A percentile compares a stretch with the other conserved stretches of the same genome.
These are phyloP conservation scores for Drosophila sproati DNA, from an alignment of 1,140 invertebrate species.

Conservation along the genomic window DNA sequence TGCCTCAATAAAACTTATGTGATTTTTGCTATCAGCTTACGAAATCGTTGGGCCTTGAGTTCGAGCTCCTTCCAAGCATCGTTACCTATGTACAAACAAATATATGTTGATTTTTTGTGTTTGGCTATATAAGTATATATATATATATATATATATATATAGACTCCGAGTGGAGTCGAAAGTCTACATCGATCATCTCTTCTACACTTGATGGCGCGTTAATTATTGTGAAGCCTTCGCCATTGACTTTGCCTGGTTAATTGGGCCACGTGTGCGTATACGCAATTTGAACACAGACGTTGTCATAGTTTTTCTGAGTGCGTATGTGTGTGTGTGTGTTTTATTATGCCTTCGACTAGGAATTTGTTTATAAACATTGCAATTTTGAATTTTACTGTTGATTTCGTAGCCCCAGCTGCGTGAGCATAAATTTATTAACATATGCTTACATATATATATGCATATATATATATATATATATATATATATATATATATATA, in stretches of 20 bases:
- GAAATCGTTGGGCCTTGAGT: conserved; percentile 38
- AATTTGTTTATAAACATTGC: conserved; percentile 84
- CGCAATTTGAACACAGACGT: conserved; percentile 52
- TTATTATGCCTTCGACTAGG: conserved; percentile 69
- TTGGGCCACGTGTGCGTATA: conserved; percentile 79
- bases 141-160: conserved; percentile 12
- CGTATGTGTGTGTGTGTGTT: conserved; percentile 30
- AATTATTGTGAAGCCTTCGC: conserved; percentile 59
- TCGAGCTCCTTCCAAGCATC: conserved; percentile 12
- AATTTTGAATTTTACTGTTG: conserved; percentile 81
- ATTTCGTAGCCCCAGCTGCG: conserved; percentile 65
- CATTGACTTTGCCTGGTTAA: conserved; percentile 70
- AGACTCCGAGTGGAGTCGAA: conserved; percentile 3
- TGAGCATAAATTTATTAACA: conserved; percentile 57
- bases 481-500: neutral
- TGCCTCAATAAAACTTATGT: conserved; percentile 22
- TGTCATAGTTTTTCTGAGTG: neutral
- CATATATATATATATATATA: conserved; percentile 12
- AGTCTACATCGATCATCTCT: conserved; percentile 37
- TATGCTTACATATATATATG: conserved; percentile 24
- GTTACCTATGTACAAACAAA: neutral
- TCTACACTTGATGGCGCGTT: conserved; percentile 32
- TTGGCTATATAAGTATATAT: neutral
- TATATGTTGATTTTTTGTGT: neutral
- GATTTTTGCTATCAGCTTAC: conserved; percentile 39